Conservation (phyloP, 2,888 invertebrate species). For the Agapostemon virescens region DNA sequence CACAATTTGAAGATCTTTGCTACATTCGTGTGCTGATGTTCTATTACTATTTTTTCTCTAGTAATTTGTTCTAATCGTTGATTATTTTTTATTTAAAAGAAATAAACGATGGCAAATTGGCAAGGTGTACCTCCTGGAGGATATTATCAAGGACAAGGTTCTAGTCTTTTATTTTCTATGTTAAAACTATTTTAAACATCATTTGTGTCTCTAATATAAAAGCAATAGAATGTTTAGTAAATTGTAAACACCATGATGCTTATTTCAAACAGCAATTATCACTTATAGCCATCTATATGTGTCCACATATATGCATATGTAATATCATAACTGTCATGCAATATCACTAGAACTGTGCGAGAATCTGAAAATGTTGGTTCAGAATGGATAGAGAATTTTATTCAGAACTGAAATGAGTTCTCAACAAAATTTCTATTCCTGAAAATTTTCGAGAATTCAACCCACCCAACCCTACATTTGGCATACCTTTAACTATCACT, state of each 20-base stretch:
- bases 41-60: conserved; percentile 21
- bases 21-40: conserved; percentile 52
- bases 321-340: not conserved
- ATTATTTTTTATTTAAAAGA: conserved; percentile 75
- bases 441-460: no score
- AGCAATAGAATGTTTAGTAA: conserved; percentile 30
- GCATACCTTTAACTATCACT: not conserved
- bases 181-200: conserved; percentile 28
- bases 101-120: conserved; percentile 78
- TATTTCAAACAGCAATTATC: conserved; percentile 39
- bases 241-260: conserved; percentile 33
- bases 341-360: not conserved
- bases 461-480: no score
- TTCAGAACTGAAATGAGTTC: no score
- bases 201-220: conserved; percentile 9
- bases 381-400: no score
- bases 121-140: conserved; percentile 76
- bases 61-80: conserved; percentile 65
- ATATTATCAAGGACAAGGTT: conserved; percentile 79
- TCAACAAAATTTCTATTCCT: no score
- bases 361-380: no score
- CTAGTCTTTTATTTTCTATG: conserved; percentile 58
- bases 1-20: conserved; percentile 38
- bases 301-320: not conserved
- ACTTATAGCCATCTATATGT: conserved; percentile 11